phyloP scores from a whole-genome alignment of 2,888 invertebrate species.

The Cephus nigrinus region DNA sequence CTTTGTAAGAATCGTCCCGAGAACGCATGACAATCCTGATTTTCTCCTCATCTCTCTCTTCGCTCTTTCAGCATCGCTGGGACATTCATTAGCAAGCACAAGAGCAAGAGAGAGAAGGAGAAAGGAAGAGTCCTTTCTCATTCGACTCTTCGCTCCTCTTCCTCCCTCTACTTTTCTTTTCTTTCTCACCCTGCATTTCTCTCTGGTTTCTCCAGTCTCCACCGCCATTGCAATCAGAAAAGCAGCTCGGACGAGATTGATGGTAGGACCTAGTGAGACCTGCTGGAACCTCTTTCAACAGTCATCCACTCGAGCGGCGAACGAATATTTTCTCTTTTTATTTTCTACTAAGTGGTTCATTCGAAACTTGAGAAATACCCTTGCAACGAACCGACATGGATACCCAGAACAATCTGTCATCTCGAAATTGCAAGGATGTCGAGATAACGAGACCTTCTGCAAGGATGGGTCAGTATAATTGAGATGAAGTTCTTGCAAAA shows the following conservation, averaged over 20 bases:
- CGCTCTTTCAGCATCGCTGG: not conserved
- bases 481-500: not conserved
- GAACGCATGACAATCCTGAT: not conserved
- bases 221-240: conserved; percentile 5
- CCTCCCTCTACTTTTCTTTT: not conserved
- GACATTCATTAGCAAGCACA: not conserved
- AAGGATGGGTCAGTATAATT: not conserved
- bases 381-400: not conserved
- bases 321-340: conserved; percentile 20
- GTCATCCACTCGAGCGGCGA: conserved; percentile 1
- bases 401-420: not conserved
- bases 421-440: not conserved
- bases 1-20: not conserved
- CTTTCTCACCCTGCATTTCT: conserved; percentile 1
- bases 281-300: conserved; percentile 9
- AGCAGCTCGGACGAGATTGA: conserved; percentile 15
- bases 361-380: conserved; percentile 2
- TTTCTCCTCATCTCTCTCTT: not conserved
- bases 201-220: not conserved
- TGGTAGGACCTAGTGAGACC: conserved; percentile 8
- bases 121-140: not conserved
- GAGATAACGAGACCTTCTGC: not conserved
- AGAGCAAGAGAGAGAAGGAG: not conserved
- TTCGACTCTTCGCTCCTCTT: not conserved
- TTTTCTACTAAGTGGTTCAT: conserved; percentile 16